Conservation (phyloP, 2,113 vertebrate genomes). For the Indri indri region DNA sequence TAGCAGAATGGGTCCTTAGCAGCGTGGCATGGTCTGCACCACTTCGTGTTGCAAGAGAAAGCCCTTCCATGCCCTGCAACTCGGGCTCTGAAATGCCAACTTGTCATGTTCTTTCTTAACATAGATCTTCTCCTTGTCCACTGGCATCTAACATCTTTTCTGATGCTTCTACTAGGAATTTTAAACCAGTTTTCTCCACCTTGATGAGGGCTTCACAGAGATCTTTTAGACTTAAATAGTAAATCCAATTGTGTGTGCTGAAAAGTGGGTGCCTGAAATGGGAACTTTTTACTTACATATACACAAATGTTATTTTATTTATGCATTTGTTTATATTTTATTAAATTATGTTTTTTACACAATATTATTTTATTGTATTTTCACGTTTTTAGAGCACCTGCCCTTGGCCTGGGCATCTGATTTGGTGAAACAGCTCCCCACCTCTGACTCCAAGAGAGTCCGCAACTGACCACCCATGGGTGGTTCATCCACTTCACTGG, state of each 20-base stretch:
- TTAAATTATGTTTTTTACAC: background rate
- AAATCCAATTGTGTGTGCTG: background rate
- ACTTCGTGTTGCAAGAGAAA: background rate
- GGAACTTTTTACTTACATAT: background rate
- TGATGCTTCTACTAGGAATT: background rate
- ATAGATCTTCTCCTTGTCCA: background rate
- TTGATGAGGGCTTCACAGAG: background rate
- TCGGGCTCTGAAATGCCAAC: background rate
- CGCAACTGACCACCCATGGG: too few relatives aligned
- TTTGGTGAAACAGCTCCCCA: background rate
- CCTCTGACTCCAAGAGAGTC: background rate
- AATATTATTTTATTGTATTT: background rate
- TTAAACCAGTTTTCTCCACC: background rate
- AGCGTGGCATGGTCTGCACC: too few relatives aligned
- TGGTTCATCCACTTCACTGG: background rate
- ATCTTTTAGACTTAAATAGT: background rate
- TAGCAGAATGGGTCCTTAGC: too few relatives aligned
- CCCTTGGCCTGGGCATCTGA: background rate
- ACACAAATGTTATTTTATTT: background rate
- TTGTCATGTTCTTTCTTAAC: background rate
- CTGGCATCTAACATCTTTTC: background rate
- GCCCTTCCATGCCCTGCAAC: too few relatives aligned
- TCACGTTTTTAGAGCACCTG: background rate
- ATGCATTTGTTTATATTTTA: background rate
- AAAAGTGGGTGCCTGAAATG: background rate